These are phyloP conservation scores for Enteromius paludinosus DNA, from an alignment of 2,797 vertebrate species.

Conservation along the genomic window DNA sequence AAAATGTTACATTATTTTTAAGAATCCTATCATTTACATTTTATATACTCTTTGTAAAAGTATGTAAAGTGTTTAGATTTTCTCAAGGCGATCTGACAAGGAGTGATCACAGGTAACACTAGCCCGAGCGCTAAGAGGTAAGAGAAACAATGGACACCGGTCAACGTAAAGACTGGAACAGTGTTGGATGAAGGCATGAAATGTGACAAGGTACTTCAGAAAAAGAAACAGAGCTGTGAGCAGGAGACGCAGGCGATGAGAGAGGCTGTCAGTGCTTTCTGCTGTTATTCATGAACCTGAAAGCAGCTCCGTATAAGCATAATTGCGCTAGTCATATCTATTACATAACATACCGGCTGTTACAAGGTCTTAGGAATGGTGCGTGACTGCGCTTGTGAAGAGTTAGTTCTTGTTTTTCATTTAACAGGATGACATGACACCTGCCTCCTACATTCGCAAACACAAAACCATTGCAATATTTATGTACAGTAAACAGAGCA, in stretches of 20 bases:
- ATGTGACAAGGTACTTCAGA: slow-evolving; percentile 27
- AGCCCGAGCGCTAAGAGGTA: slow-evolving; percentile 12
- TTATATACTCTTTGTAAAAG: too few species aligned
- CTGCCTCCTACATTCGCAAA: neutral
- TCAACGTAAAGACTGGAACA: neutral
- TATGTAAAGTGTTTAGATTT: too few species aligned
- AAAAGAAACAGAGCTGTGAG: slow-evolving; percentile 25
- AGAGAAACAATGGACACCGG: slow-evolving; percentile 21
- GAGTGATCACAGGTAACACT: slow-evolving; percentile 41
- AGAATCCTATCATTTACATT: too few species aligned
- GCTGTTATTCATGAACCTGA: neutral
- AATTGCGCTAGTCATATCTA: slow-evolving; percentile 26
- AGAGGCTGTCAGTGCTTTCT: slow-evolving; percentile 17
- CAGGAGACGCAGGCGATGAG: slow-evolving; percentile 3
- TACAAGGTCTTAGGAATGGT: slow-evolving; percentile 1
- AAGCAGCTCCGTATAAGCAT: slow-evolving; percentile 14
- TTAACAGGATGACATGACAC: slow-evolving; percentile 17
- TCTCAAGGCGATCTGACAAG: slow-evolving; percentile 31
- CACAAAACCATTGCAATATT: slow-evolving; percentile 24
- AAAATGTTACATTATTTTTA: neutral
- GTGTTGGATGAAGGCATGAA: slow-evolving; percentile 13
- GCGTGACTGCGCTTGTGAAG: neutral
- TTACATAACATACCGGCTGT: slow-evolving; percentile 30
- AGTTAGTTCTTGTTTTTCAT: slow-evolving; percentile 30
- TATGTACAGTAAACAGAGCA: slow-evolving; percentile 3